Evolutionary conservation across 2,888 invertebrate genomes (phyloP), one percentile per base, ranked within the genome.

Genomic region (Smittia aterrima): DNA sequence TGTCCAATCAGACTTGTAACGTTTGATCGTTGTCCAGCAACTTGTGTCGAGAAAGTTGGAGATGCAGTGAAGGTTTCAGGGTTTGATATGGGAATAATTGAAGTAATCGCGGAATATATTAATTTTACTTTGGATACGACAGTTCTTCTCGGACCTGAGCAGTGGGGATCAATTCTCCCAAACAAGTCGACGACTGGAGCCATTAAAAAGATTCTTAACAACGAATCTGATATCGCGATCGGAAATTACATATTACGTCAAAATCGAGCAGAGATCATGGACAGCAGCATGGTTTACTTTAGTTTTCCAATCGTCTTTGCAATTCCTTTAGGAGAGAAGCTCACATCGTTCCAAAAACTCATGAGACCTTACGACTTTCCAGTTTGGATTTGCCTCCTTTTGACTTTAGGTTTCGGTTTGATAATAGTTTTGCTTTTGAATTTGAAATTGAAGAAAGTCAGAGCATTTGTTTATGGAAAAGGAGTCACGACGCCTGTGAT

Each of bases 261-360:
- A 6, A 18, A 22, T 11, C 22, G 22, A 13, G 9, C 18, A 3
- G 20, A 18, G 6, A 58, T 58, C 22, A 7, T 54, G n/a, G 70
- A 71, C 27, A n/a, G 4, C 4, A 71, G 71, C 20, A 25, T 32
- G 11, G 13, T 54, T 4, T 71, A 54, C 27, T 18, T 27, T 3
- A 54, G 24, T 22, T 54, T 38, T 32, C 71, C 71, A 32, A 11
- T 62, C 13, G 20, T 73, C 9, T 73, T 62, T n/a, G 58, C 54
- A 1, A 40, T 64, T 24, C 40, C 62, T 27, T 3, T 7, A 24
- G 62, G 72, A 20, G 41, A 64, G 1, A 62, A 22, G 9, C 32
- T 40, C 11, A 73, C 38, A 6, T 38, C n/a, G 1, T 24, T 73
- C 13, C 27, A 73, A n/a, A 73, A 73, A n/a, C 9, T 73, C 7